Base-by-base conservation (phyloP, 2,113 vertebrate genomes). In the Saguinus midas region DNA sequence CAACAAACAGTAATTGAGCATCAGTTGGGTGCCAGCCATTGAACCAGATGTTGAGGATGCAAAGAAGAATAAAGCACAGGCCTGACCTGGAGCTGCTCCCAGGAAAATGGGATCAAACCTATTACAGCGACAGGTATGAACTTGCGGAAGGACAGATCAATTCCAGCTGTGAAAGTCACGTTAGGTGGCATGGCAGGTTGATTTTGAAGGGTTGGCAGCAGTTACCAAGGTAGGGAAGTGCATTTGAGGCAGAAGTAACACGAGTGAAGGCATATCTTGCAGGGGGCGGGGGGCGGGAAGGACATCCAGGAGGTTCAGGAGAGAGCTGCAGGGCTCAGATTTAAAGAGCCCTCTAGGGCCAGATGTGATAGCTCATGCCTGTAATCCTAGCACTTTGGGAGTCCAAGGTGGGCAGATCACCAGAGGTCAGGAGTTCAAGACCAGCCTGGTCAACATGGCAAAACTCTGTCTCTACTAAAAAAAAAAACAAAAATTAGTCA, bases 81-180 rank as follows among this genome's bases (percentile, higher is more conserved):
- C 52, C n/a, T 78, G 4, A 66, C 48, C 20, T n/a, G 10, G 17
- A 37, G 64, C 18, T 23, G 6, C 50, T 43, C 25, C 75, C 37
- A 48, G 66, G 80, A 52, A 45, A 45, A 32, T 1, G 25, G 7
- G 55, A 45, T 66, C 61, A 25, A 9, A 9, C n/a, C 21, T 64
- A 9, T 14, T 8, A n/a, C 35, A n/a, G 55, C 0, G 32, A 50
- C 7, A 4, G 4, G 1, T 0, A 13, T 1, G 2, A 55, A 80
- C 16, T 0, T 35, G 43, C 32, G 27, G 58, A 25, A 72, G n/a
- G 52, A 37, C 35, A 68, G 32, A 20, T 58, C 35, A 4, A 3
- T 57, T 52, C 50, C 13, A 4, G 29, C 20, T 86, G 40, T 37
- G 23, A 17, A 27, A 70, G n/a, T 45, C 81, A 48, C 40, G 86